These are phyloP conservation scores for Iselma pallidipennis DNA, from an alignment of 2,888 invertebrate genomes.

Conservation along the genomic window DNA sequence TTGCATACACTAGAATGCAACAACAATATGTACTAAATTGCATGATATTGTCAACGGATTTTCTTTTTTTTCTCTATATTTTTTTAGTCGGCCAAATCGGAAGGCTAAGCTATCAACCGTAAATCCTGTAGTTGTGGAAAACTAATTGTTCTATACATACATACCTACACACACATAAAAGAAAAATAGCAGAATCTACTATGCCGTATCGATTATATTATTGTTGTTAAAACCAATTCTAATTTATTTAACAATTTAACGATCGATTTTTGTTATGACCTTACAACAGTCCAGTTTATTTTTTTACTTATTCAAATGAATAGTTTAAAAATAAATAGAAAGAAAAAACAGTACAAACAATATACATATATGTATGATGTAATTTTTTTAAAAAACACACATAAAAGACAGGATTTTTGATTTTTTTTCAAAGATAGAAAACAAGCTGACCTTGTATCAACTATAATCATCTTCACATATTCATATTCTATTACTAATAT, in stretches of 20 bases:
- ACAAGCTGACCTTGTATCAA: neutral
- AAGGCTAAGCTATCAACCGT: constrained; percentile 32
- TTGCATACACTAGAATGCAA: too few species aligned
- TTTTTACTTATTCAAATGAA: too few species aligned
- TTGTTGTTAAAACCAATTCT: neutral
- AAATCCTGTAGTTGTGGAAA: constrained; percentile 28
- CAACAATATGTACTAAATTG: neutral
- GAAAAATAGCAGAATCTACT: neutral
- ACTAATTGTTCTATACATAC: constrained; percentile 7
- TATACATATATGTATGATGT: neutral
- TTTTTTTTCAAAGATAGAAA: neutral
- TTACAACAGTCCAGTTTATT: too few species aligned
- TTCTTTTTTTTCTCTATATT: constrained; percentile 22
- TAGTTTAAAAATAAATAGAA: too few species aligned
- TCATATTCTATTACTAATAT: neutral
- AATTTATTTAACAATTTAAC: neutral
- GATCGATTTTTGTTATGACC: neutral
- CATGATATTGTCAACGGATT: neutral
- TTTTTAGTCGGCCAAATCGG: constrained; percentile 9
- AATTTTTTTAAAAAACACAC: neutral
- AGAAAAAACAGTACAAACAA: too few species aligned
- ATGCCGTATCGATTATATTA: neutral
- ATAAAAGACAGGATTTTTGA: neutral
- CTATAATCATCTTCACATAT: neutral
- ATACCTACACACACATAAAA: too few species aligned